These are phyloP conservation scores for Lasius platythorax DNA, from an alignment of 2,888 invertebrate genomes.

Conservation along the genomic window DNA sequence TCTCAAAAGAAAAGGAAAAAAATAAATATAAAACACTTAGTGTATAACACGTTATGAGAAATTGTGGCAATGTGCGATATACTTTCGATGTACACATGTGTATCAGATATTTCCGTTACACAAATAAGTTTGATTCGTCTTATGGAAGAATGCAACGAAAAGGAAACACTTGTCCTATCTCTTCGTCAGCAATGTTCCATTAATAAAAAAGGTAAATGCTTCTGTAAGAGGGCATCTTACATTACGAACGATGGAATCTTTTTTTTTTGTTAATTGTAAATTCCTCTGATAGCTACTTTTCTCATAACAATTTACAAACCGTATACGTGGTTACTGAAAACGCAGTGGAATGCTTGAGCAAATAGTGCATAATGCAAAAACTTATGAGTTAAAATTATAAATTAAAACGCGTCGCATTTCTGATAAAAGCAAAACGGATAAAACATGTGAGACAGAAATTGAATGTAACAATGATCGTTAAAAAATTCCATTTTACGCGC, in stretches of 20 bases:
- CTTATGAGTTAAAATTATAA: slow-evolving; percentile 19
- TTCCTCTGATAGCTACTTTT: slow-evolving; percentile 24
- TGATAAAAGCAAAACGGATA: not conserved
- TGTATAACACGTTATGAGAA: slow-evolving; percentile 15
- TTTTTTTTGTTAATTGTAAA: slow-evolving; percentile 16
- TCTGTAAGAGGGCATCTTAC: not conserved
- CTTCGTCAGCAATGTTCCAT: slow-evolving; percentile 5
- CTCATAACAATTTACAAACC: slow-evolving; percentile 20
- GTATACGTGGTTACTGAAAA: slow-evolving; percentile 18
- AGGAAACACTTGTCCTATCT: not conserved
- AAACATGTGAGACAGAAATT: not conserved
- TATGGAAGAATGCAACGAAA: slow-evolving; percentile 8
- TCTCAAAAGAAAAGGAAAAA: not conserved
- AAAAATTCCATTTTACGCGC: not conserved
- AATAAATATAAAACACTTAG: not conserved
- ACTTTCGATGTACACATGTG: slow-evolving; percentile 5
- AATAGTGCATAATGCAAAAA: slow-evolving; percentile 13
- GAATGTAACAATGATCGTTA: slow-evolving; percentile 3
- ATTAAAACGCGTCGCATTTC: not conserved
- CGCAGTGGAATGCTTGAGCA: slow-evolving; percentile 44
- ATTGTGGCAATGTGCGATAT: slow-evolving; percentile 11
- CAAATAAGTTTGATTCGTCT: not conserved
- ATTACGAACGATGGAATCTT: not conserved
- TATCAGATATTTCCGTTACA: slow-evolving; percentile 5
- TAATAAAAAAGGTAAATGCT: slow-evolving; percentile 39